Base-by-base conservation (phyloP, 2,797 vertebrate genomes). In the Hypotaenidia okinawae region DNA sequence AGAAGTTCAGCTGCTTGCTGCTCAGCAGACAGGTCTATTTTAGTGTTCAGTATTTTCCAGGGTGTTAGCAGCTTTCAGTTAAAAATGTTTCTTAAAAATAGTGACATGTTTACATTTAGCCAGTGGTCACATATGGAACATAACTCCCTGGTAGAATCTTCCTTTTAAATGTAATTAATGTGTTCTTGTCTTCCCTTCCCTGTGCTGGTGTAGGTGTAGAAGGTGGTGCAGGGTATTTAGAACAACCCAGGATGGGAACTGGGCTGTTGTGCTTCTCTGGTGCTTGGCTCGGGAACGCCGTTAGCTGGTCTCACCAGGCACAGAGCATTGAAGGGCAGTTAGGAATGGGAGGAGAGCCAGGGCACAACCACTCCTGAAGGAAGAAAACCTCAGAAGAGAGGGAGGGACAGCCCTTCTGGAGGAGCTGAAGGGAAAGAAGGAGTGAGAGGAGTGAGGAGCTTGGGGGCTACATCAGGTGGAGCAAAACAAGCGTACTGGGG, bases 391-490 rank as follows among this genome's bases (percentile, higher is more conserved):
- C 14, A 14, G 4, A 9, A 43, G 43, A 43, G 35, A 69, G 52
- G 10, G 5, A 47, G n/a, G 35, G 25, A n/a, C 52, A 84, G 77
- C 41, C 0, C 0, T 49, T 41, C 39, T 0, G 1, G 22, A 51
- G 62, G 45, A 49, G 58, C 59, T 27, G 49, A 45, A 45, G 37
- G 43, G 13, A 67, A 37, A 62, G 39, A 10, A 19, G 32, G 22
- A 28, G 37, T 13, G 28, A 24, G 35, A 57, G 62, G 19, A 76
- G 62, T 16, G 27, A 58, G 33, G 59, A 81, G 64, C 52, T 11
- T 3, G 13, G 67, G 24, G 7, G 25, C n/a, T 47, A n/a, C 3
- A 37, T 4, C 8, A 8, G 45, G 2, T 24, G 27, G 3, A 58
- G 64, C 45, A 45, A 70, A 58, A 21, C 6, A 1, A 35, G n/a